Conservation (phyloP, 2,888 invertebrate genomes). For the Thecophora atra region DNA sequence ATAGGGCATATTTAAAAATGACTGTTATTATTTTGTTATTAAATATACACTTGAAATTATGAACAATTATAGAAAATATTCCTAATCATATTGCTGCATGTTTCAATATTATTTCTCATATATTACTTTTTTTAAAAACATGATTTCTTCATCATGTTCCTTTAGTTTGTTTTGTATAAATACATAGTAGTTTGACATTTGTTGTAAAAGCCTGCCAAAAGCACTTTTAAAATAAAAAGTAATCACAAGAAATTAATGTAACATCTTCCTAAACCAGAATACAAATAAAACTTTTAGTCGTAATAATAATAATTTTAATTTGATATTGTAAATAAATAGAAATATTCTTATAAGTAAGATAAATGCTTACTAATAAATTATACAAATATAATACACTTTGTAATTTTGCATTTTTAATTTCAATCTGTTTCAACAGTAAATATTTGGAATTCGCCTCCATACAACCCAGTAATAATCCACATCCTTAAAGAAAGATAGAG, state of each 20-base stretch:
- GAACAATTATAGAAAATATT: conserved; percentile 1
- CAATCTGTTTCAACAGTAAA: conserved; percentile 50
- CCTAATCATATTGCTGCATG: not conserved
- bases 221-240: too few relatives aligned
- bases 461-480: conserved; percentile 63
- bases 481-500: conserved; percentile 50
- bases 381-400: conserved; percentile 9
- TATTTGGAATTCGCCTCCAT: conserved; percentile 61
- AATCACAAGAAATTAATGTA: too few relatives aligned
- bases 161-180: too few relatives aligned
- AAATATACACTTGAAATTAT: conserved; percentile 12
- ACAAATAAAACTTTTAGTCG: too few relatives aligned
- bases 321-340: conserved; percentile 27
- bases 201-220: too few relatives aligned
- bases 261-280: too few relatives aligned
- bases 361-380: conserved; percentile 27
- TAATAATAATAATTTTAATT: not conserved
- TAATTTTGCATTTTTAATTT: conserved; percentile 22
- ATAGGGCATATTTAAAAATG: conserved; percentile 7
- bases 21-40: conserved; percentile 20
- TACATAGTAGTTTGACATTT: too few relatives aligned
- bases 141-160: too few relatives aligned
- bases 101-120: not conserved
- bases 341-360: conserved; percentile 28
- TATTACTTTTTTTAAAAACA: not conserved